Evolutionary conservation across 2,797 vertebrate species (phyloP).

Genomic region (Phaenicophaeus curvirostris): DNA sequence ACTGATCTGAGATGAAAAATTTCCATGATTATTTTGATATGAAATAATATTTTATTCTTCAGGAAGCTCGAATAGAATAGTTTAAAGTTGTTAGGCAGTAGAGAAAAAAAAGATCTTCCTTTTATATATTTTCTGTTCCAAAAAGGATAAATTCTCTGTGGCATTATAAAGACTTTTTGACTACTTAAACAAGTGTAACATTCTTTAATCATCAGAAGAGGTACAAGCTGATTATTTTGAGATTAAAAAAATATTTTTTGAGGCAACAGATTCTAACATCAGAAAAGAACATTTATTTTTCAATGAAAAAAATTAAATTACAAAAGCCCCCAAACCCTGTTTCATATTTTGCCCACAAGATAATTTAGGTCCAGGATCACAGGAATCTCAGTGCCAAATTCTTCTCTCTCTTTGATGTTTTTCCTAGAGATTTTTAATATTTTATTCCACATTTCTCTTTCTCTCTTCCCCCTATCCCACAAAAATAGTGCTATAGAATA

Average conservation of each 20-base stretch:
- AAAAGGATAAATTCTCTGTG: not conserved
- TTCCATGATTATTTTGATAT: not conserved
- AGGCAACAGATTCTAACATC: not conserved
- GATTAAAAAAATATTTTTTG: not conserved
- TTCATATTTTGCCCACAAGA: not conserved
- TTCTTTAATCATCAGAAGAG: not conserved
- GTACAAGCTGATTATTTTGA: not conserved
- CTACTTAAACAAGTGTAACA: not conserved
- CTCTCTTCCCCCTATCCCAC: not conserved
- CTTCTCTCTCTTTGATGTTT: slow-evolving; percentile 20
- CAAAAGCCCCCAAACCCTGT: not conserved
- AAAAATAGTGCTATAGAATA: not conserved
- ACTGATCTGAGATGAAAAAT: not conserved
- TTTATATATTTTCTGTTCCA: not conserved
- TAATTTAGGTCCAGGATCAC: not conserved
- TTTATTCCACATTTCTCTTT: not conserved
- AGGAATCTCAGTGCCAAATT: not conserved
- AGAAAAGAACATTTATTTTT: not conserved
- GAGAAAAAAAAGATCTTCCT: not conserved
- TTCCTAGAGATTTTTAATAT: slow-evolving; percentile 13
- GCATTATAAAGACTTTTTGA: not conserved
- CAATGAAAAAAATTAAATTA: not conserved
- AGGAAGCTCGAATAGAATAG: not conserved
- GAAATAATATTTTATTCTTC: not conserved
- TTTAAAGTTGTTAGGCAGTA: not conserved